Evolutionary conservation across 1,140 invertebrate species (phyloP), one percentile per base, ranked within the genome.

Genomic region (Neotoxoptera formosana): DNA sequence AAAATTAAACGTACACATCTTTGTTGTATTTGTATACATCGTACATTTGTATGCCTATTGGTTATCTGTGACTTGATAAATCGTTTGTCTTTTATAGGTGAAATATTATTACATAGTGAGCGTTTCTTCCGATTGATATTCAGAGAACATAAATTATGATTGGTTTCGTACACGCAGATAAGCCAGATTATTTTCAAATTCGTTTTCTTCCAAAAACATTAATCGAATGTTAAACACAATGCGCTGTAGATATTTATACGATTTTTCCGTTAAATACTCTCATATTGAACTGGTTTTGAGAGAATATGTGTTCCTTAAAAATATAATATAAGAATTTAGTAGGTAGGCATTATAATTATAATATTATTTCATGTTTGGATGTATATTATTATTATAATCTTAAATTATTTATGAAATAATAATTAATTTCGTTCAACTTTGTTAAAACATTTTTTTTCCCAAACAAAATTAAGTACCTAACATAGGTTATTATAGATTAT

Each of bases 11-110:
- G 14, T 56, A 56, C n/a, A 51, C 14, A 41, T 67, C 25, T 90
- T 41, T 60, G n/a, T 76, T 76, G 14, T 76, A n/a, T 76, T 76
- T 76, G 14, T 76, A n/a, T 76, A 41, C 34, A 34, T 23, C 21
- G 23, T n/a, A 23, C 36, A 67, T 67, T 36, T 45, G 2, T 34
- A 47, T 67, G 9, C 30, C 25, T 76, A 34, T 81, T 67, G 36
- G 41, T 45, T 91, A 91, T 91, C 41, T 76, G 21, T 47, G 60
- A 91, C 17, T 47, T 91, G 17, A 91, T 34, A 67, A 91, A 91
- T 91, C 90, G 45, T n/a, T 45, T 76, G 60, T 48, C 17, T n/a
- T 14, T 91, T 81, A 25, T 30, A 41, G 41, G 41, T 41, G 47
- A 4, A 89, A 23, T 89, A 51, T 51, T 36, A 53, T 48, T 36